phyloP scores from a whole-genome alignment of 2,797 vertebrate genomes.

The Mormyrus proboscirostris region DNA sequence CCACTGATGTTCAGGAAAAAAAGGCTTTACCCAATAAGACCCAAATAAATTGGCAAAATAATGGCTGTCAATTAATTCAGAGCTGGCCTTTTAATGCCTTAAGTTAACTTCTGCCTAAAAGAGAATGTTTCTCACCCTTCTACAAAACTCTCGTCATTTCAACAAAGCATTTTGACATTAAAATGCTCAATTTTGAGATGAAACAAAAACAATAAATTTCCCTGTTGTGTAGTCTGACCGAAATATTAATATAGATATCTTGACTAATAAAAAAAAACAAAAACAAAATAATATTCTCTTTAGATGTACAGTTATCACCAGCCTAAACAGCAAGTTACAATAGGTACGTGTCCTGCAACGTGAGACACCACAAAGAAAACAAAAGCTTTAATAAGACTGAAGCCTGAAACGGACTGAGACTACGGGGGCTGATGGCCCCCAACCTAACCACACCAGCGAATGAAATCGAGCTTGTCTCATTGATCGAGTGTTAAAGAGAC shows the following conservation, averaged over 20 bases:
- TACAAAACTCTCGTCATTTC: background rate
- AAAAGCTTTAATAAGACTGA: background rate
- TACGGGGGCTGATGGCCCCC: conserved; percentile 6
- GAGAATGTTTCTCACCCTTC: background rate
- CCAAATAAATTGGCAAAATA: background rate
- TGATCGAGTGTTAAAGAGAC: conserved; percentile 42
- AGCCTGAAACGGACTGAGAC: background rate
- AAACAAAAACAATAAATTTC: background rate
- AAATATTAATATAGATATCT: background rate
- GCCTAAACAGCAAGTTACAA: too few relatives aligned
- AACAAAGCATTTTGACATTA: background rate
- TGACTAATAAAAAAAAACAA: background rate
- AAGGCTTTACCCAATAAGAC: background rate
- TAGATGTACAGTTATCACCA: background rate
- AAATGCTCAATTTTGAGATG: background rate
- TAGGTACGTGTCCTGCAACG: background rate
- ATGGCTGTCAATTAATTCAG: background rate
- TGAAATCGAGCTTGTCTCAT: conserved; percentile 51
- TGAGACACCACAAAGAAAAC: background rate
- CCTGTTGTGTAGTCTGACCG: background rate
- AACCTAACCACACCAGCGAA: conserved; percentile 50
- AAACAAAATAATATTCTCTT: background rate
- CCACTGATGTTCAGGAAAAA: background rate
- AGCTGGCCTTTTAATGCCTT: background rate
- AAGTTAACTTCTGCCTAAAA: background rate